These are phyloP conservation scores for Choloepus didactylus DNA, from an alignment of 2,797 vertebrate genomes.

Conservation along the genomic window DNA sequence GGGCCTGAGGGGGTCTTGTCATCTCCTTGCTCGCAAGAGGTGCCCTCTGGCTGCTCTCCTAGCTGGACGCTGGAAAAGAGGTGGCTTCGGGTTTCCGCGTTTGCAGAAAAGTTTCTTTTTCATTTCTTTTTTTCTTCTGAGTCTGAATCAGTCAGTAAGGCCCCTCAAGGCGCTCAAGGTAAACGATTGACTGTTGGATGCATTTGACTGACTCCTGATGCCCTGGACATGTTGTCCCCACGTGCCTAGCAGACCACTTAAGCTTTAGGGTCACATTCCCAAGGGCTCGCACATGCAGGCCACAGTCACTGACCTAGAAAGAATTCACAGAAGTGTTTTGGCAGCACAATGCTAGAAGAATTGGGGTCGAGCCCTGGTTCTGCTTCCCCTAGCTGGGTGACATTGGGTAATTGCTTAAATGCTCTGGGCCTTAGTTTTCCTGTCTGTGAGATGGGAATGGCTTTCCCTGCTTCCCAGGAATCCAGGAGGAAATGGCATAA, in stretches of 20 bases:
- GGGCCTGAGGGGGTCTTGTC: not conserved
- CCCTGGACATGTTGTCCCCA: not conserved
- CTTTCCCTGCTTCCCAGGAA: not conserved
- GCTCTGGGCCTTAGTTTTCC: not conserved
- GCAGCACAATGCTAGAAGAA: not conserved
- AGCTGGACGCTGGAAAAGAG: not conserved
- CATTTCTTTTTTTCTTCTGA: not conserved
- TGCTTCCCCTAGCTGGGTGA: not conserved
- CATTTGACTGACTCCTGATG: no score
- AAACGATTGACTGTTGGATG: not conserved
- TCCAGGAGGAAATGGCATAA: not conserved
- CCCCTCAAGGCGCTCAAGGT: not conserved
- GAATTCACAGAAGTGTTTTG: not conserved
- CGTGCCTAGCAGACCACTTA: not conserved
- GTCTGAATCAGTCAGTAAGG: not conserved
- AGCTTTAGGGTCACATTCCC: not conserved
- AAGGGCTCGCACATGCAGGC: not conserved
- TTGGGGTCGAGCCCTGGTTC: not conserved
- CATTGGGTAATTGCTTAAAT: not conserved
- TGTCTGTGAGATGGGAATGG: not conserved
- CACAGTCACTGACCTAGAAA: fast-evolving
- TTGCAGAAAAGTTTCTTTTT: not conserved
- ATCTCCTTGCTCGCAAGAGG: not conserved
- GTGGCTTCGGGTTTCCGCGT: not conserved
- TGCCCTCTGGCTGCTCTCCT: not conserved